These are phyloP conservation scores for Trileptium ribeirensis DNA, from an alignment of 2,888 invertebrate species.

Conservation along the genomic window DNA sequence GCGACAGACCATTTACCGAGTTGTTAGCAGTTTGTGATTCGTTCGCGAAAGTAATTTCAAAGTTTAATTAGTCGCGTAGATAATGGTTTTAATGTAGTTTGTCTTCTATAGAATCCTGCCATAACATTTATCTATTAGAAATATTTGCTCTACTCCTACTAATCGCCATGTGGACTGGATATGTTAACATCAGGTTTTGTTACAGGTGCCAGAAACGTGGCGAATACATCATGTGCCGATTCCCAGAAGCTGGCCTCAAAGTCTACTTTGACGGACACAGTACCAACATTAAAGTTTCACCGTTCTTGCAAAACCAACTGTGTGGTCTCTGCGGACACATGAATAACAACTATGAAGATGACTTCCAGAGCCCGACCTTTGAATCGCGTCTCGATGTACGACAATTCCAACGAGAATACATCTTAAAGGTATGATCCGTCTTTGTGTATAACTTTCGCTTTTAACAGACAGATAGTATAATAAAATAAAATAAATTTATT, in stretches of 20 bases:
- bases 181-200: neutral
- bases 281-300: constrained; percentile 37
- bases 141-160: too few relatives aligned
- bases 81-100: too few relatives aligned
- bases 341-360: constrained; percentile 35
- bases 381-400: neutral
- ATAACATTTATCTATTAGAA: too few relatives aligned
- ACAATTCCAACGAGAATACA: constrained; percentile 13
- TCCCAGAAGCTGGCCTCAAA: constrained; percentile 36
- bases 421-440: constrained; percentile 12
- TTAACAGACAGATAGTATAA: too few relatives aligned
- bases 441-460: too few relatives aligned
- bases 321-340: constrained; percentile 49
- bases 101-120: too few relatives aligned
- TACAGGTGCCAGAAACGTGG: constrained; percentile 17
- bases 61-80: too few relatives aligned
- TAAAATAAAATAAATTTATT: too few relatives aligned
- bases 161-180: too few relatives aligned
- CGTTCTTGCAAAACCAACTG: constrained; percentile 40
- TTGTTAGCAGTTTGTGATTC: too few relatives aligned
- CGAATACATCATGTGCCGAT: neutral
- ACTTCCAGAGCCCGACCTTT: constrained; percentile 37
- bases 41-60: too few relatives aligned
- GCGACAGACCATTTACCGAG: too few relatives aligned
- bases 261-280: constrained; percentile 43